Evolutionary conservation across 2,888 invertebrate genomes (phyloP).

Genomic region (Sminthurides aquaticus): DNA sequence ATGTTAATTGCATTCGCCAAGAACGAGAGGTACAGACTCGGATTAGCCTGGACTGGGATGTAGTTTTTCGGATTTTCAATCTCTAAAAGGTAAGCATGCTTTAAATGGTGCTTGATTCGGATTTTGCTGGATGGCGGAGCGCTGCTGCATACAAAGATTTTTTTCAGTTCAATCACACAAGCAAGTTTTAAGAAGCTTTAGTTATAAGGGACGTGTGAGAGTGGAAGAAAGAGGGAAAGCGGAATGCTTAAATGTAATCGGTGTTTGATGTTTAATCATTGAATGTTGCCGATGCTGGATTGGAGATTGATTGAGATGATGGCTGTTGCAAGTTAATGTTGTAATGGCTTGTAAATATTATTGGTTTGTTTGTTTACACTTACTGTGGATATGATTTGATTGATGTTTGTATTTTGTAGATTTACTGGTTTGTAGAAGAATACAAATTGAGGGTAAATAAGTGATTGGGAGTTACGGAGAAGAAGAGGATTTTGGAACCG

Average conservation of each 20-base stretch:
- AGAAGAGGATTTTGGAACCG: neutral
- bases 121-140: too few species aligned
- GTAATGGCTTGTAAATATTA: neutral
- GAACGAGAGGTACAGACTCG: neutral
- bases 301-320: too few species aligned
- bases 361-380: neutral
- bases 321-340: too few species aligned
- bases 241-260: too few species aligned
- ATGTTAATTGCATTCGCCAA: neutral
- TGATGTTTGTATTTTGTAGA: slow-evolving; percentile 2
- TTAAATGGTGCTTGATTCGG: too few species aligned
- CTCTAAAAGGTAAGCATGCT: neutral
- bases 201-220: neutral
- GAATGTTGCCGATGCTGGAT: too few species aligned
- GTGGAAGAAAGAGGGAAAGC: too few species aligned
- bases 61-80: neutral
- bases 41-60: neutral
- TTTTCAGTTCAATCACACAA: neutral
- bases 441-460: neutral
- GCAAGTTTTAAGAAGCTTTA: too few species aligned
- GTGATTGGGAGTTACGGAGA: neutral
- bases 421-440: slow-evolving; percentile 10
- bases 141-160: neutral
- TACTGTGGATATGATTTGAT: neutral
- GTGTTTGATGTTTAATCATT: neutral